A percentile compares a stretch with the other conserved stretches of the same genome.
Evolutionary conservation across 2,888 invertebrate genomes (phyloP).

Genomic region (Diabrotica balteata): DNA sequence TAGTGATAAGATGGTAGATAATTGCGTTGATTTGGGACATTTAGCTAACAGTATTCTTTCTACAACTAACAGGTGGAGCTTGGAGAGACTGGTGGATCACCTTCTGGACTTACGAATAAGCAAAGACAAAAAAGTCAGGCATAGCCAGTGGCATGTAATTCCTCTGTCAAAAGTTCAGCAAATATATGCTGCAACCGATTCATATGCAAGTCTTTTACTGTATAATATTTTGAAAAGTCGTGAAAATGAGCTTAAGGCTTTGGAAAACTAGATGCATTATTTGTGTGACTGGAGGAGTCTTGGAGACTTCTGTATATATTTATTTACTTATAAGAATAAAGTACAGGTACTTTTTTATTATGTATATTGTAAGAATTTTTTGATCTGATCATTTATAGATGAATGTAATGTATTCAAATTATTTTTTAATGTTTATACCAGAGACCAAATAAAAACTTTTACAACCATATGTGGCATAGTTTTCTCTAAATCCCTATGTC

Average conservation of each 20-base stretch:
- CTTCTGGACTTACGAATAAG: slow-evolving; percentile 63
- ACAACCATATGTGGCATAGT: no score
- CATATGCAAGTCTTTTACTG: slow-evolving; percentile 62
- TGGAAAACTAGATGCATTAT: no score
- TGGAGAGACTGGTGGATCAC: slow-evolving; percentile 65
- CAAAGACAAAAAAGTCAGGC: slow-evolving; percentile 66
- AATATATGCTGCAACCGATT: slow-evolving; percentile 71
- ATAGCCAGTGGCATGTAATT: slow-evolving; percentile 68
- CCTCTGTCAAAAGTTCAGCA: slow-evolving; percentile 65
- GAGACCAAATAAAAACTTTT: no score
- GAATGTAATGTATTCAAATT: no score
- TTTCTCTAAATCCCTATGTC: no score
- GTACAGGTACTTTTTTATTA: no score
- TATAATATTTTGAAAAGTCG: slow-evolving; percentile 43
- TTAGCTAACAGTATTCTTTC: slow-evolving; percentile 65
- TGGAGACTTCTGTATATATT: no score
- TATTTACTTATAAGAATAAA: no score
- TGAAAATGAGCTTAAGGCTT: not conserved
- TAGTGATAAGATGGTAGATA: slow-evolving; percentile 63
- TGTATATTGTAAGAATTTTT: no score
- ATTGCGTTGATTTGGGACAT: slow-evolving; percentile 67
- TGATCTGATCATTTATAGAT: no score
- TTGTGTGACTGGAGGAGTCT: no score
- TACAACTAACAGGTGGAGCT: slow-evolving; percentile 66
- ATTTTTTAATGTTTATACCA: no score